Conservation (phyloP, 2,797 vertebrate genomes). For the Ambastaia sidthimunki region DNA sequence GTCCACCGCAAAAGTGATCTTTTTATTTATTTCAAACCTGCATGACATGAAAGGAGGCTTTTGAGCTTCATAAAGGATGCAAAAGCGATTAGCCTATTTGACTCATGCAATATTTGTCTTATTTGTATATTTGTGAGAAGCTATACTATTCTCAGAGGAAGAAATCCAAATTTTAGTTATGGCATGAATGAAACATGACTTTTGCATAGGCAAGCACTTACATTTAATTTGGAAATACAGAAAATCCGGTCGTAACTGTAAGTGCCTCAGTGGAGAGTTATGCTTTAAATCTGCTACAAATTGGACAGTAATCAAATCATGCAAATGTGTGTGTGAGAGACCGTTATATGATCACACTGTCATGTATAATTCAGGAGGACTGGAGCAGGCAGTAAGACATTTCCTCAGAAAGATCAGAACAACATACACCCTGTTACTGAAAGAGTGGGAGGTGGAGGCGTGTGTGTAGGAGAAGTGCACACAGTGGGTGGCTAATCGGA, state of each 20-base stretch:
- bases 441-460: slow-evolving; percentile 33
- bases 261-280: not conserved
- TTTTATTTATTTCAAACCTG: not conserved
- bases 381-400: slow-evolving; percentile 23
- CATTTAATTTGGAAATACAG: not conserved
- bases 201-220: not conserved
- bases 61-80: not conserved
- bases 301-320: slow-evolving; percentile 25
- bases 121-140: not conserved
- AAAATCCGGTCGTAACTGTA: not conserved
- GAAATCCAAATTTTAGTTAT: not conserved
- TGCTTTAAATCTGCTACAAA: not conserved
- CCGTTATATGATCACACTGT: slow-evolving; percentile 44
- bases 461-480: slow-evolving; percentile 29
- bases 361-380: slow-evolving; percentile 47
- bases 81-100: not conserved
- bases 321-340: slow-evolving; percentile 15
- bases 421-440: not conserved
- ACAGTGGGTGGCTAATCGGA: slow-evolving; percentile 48
- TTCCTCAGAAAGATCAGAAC: slow-evolving; percentile 35
- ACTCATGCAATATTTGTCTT: not conserved
- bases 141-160: not conserved
- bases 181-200: not conserved
- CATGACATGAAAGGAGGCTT: not conserved
- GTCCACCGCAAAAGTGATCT: not conserved